Percentiles rank a stretch among this genome's conserved stretches.
Conservation (phyloP, 1,140 invertebrate genomes). For the Cyrtorhinus lividipennis region DNA sequence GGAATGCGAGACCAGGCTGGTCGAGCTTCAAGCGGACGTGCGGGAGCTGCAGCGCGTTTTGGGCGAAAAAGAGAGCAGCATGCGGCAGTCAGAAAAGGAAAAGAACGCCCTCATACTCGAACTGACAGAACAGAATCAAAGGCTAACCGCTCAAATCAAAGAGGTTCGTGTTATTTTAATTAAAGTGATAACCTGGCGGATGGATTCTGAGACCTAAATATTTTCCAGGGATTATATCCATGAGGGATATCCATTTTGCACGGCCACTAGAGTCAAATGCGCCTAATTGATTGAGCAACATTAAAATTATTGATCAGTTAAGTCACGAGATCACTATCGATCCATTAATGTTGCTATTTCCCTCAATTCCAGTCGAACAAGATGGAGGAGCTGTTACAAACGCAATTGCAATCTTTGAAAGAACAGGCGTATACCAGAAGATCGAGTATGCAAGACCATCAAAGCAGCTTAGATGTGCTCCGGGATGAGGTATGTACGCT, state of each 20-base stretch:
- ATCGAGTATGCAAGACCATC: slow-evolving; percentile 66
- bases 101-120: slow-evolving; percentile 66
- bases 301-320: too few species aligned
- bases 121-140: slow-evolving; percentile 77
- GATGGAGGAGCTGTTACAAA: slow-evolving; percentile 61
- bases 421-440: slow-evolving; percentile 72
- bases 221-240: too few species aligned
- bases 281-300: too few species aligned
- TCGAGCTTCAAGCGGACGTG: slow-evolving; percentile 78
- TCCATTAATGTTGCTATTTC: neutral
- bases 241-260: too few species aligned
- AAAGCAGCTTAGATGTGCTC: slow-evolving; percentile 72
- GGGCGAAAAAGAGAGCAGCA: slow-evolving; percentile 41
- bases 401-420: slow-evolving; percentile 62
- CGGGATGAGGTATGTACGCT: slow-evolving; percentile 62
- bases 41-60: slow-evolving; percentile 46
- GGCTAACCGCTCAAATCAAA: slow-evolving; percentile 73
- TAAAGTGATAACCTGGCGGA: too few species aligned
- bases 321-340: too few species aligned
- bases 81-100: slow-evolving; percentile 60
- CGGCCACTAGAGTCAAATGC: too few species aligned
- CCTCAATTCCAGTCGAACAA: slow-evolving; percentile 36
- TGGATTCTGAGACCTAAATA: too few species aligned
- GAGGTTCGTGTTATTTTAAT: slow-evolving; percentile 38
- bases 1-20: slow-evolving; percentile 74